Evolutionary conservation across 2,888 invertebrate species (phyloP).

Genomic region (Congeria kusceri): DNA sequence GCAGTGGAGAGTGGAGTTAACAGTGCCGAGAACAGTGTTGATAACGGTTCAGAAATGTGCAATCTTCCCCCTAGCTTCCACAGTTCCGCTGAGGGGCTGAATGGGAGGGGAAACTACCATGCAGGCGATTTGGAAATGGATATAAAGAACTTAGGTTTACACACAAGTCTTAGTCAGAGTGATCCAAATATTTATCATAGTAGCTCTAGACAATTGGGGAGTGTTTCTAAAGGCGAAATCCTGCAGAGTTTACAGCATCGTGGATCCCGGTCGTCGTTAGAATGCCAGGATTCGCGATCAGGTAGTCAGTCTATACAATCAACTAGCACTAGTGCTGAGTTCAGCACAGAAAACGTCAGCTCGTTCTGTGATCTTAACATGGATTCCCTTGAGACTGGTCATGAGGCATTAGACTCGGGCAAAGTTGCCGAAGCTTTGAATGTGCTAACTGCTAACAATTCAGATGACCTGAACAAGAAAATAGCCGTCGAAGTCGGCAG

Average conservation of each 20-base stretch:
- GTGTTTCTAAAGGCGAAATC: constrained; percentile 49
- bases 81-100: constrained; percentile 63
- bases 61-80: constrained; percentile 56
- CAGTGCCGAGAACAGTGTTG: constrained; percentile 63
- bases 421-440: constrained; percentile 12
- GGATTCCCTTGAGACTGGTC: constrained; percentile 55
- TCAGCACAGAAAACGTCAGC: constrained; percentile 68
- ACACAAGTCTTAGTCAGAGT: constrained; percentile 70
- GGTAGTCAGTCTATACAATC: constrained; percentile 72
- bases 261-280: constrained; percentile 53
- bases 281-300: constrained; percentile 54
- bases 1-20: constrained; percentile 63
- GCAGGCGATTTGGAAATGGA: constrained; percentile 65
- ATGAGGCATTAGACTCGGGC: constrained; percentile 17
- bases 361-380: constrained; percentile 65
- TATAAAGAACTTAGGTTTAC: constrained; percentile 64
- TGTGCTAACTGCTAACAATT: background rate
- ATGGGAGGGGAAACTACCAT: constrained; percentile 49
- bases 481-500: constrained; percentile 22
- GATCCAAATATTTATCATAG: constrained; percentile 76
- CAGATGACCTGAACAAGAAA: background rate
- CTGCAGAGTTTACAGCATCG: constrained; percentile 49
- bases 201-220: constrained; percentile 48
- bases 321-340: constrained; percentile 76
- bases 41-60: constrained; percentile 59